Evolutionary conservation across 2,113 vertebrate genomes (phyloP).

Genomic region (Ictalurus furcatus): DNA sequence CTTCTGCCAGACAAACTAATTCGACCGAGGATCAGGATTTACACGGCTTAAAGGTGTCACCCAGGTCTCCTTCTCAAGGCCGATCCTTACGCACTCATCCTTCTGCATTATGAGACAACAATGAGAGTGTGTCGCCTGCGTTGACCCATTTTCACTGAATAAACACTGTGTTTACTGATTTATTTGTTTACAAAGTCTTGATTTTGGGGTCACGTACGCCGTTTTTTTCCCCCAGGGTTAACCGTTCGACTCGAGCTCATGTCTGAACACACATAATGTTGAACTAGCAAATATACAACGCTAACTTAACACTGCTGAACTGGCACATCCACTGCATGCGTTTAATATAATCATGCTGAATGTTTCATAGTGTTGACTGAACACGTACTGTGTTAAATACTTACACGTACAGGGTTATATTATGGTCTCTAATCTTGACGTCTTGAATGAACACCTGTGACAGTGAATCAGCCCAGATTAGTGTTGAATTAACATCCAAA

Average conservation of each 20-base stretch:
- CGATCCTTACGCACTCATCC: conserved; percentile 9
- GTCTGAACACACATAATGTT: too few relatives aligned
- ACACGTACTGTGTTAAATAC: not conserved
- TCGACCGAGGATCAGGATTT: not conserved
- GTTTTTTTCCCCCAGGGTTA: too few relatives aligned
- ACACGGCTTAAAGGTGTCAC: conserved; percentile 3
- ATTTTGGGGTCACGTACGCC: not conserved
- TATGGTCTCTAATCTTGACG: not conserved
- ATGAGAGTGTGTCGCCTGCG: not conserved
- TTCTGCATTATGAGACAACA: not conserved
- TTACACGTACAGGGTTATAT: not conserved
- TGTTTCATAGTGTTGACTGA: not conserved
- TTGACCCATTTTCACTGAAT: not conserved
- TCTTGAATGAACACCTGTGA: not conserved
- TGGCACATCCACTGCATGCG: not conserved
- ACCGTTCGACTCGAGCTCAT: too few relatives aligned
- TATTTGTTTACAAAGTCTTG: not conserved
- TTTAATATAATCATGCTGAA: not conserved
- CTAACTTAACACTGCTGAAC: not conserved
- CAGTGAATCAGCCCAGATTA: not conserved
- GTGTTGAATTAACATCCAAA: not conserved
- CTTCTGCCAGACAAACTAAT: not conserved
- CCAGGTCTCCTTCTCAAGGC: not conserved
- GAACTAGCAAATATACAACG: not conserved
- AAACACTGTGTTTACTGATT: not conserved